Evolutionary conservation across 2,888 invertebrate genomes (phyloP), one percentile per base, ranked within the genome.

Genomic region (Nomada fabriciana): DNA sequence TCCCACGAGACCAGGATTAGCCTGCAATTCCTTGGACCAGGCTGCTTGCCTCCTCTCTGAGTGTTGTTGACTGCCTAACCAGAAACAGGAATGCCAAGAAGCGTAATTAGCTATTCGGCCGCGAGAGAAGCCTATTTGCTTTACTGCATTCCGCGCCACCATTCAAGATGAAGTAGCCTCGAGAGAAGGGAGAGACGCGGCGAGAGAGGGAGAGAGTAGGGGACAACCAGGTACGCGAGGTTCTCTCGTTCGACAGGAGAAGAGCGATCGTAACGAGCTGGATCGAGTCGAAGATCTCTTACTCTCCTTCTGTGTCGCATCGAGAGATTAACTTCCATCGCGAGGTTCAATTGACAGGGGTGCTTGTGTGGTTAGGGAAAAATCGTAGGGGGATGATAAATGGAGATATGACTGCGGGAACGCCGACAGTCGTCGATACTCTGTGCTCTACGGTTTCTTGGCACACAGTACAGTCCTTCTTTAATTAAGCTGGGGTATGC

Each of bases 21-120:
- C 89, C 85, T 87, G 88, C 84, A 87, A 88, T 88, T 88, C 84
- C 85, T 70, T 72, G 88, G 91, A 52, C 70, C 76, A 42, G 52
- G 55, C 60, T 70, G 64, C 60, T 63, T 64, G 47, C 55, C 73
- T 69, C 72, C 63, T 69, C 72, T 55, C 63, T 61, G 69, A 59
- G 82, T 43, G 68, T 77, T 71, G 72, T 65, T 70, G 76, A 42
- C 82, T 85, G 87, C 86, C 91, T 92, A 92, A 92, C 93, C 92
- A 92, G 93, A 93, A 93, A 93, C 91, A 92, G 91, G 92, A 93
- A 93, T 93, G 90, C 92, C 91, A 91, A 90, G 92, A 92, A 92
- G 92, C 92, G 91, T 93, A 93, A 93, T 93, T 93, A 93, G 93
- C 91, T 91, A 91, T 92, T 93, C 91, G 90, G 90, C 89, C 89